These are phyloP conservation scores for Stenichneumon culpator DNA, from an alignment of 2,888 invertebrate species.

Conservation along the genomic window DNA sequence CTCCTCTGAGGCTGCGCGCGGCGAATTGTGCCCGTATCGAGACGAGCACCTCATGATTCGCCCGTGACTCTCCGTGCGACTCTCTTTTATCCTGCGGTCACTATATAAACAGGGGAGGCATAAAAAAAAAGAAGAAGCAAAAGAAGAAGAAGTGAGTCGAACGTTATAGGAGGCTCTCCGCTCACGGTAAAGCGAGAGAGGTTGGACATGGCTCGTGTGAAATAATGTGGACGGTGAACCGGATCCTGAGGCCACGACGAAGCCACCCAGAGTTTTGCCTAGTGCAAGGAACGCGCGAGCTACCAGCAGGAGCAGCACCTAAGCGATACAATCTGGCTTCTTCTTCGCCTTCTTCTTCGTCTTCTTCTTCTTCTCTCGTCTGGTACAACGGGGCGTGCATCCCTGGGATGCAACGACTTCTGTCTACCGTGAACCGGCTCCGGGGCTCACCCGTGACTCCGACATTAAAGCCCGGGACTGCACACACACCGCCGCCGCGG, in stretches of 20 bases:
- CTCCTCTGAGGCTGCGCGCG: background rate
- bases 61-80: background rate
- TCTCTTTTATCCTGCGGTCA: slow-evolving; percentile 9
- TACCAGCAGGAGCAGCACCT: slow-evolving; percentile 24
- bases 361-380: slow-evolving; percentile 8
- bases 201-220: slow-evolving; percentile 75
- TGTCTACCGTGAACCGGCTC: slow-evolving; percentile 41
- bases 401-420: slow-evolving; percentile 42
- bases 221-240: slow-evolving; percentile 82
- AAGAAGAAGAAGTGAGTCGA: slow-evolving; percentile 4
- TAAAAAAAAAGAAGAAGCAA: too few species aligned
- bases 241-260: slow-evolving; percentile 80
- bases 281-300: slow-evolving; percentile 21
- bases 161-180: background rate
- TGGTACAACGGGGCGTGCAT: slow-evolving; percentile 32
- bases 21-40: too few species aligned
- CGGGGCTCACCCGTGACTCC: slow-evolving; percentile 61
- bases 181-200: slow-evolving; percentile 67
- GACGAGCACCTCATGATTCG: background rate
- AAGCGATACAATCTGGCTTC: slow-evolving; percentile 40
- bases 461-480: slow-evolving; percentile 64
- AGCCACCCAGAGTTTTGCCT: slow-evolving; percentile 74
- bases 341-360: slow-evolving; percentile 4
- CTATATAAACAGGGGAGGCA: slow-evolving; percentile 3
- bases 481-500: slow-evolving; percentile 46